Evolutionary conservation across 2,113 vertebrate species (phyloP), one percentile per base, ranked within the genome.

Genomic region (Synodontis membranacea): DNA sequence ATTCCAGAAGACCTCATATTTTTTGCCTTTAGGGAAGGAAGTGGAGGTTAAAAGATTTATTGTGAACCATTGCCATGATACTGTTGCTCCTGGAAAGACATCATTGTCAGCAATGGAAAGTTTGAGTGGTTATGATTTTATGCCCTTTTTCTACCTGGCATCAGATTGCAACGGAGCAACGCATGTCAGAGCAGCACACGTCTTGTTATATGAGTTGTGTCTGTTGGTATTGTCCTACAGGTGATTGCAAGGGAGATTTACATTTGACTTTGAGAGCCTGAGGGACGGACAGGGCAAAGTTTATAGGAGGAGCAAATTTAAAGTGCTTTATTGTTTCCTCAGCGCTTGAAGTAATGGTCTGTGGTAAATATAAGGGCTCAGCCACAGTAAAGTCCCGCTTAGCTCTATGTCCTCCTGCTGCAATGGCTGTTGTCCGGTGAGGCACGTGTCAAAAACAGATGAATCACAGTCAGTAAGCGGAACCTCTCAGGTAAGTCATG

Each of bases 401-500:
- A 81, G 83, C 2, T 46, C 23, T 42, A 10, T 1, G 46, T 46
- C 15, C 17, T 81, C 23, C 25, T 44, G 46, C 42, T 66, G 19
- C 81, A 14, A 19, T 39, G 14, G 52, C 44, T 5, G 31, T 52
- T 76, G 28, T 76, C 54, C 83, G 56, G 31, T 72, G 34, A 12
- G n/a, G 21, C 14, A 28, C 10, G 7, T 52, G 62, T 72, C 50
- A 72, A 50, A 50, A 31, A 14, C 21, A 64, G 66, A 82, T 82
- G 39, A 79, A 39, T 56, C 56, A 46, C 28, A 46, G 44, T 52
- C n/a, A n/a, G n/a, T n/a, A 80, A 87, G 89, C 23, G 86, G 86
- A 90, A 86, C 80, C 87, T 90, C 82, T 89, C 90, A 92, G 92
- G 93, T 93, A 90, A 76, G 83, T 87, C 60, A 85, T 31, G 75